Evolutionary conservation across 2,888 invertebrate species (phyloP), one percentile per base, ranked within the genome.

Genomic region (Marasmarcha lunaedactyla): DNA sequence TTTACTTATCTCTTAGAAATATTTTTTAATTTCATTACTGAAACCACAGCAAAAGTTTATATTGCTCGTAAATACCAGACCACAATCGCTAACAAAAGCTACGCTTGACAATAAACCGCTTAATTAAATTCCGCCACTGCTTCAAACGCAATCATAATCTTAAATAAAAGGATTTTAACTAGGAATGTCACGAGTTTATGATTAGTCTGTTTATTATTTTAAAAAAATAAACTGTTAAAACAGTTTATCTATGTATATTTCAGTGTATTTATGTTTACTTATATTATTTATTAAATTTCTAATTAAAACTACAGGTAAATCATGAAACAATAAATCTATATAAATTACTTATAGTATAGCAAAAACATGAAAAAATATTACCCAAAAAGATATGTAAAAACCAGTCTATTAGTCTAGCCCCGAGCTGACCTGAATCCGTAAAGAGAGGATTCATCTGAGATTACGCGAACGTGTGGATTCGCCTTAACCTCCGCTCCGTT

Each of bases 111-210:
- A 49, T 46, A 39, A 42, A 39, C 25, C 15, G 39, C 26, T 49
- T 66, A 76, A 76, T 77, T 71, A 73, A 74, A 77, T 76, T 77
- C 73, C 59, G 52, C 40, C 38, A 45, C 41, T 54, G 50, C 44
- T 46, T 40, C 68, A 71, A 71, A 71, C 69, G 71, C 63, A 65
- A 59, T 46, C 46, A 61, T 66, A 63, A 66, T 62, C 56, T 54
- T 55, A 56, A 57, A 57, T 59, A 58, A 33, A 37, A 43, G 36
- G 37, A 13, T 33, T 15, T 12, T 30, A 37, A 33, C 20, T 33
- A 35, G 33, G 15, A 38, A n/a, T 47, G 51, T 57, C 59, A 51
- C 13, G 11, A n/a, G n/a, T 30, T n/a, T n/a, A n/a, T n/a, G n/a
- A n/a, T n/a, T n/a, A n/a, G n/a, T n/a, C n/a, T n/a, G n/a, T n/a